These are phyloP conservation scores for Tachysurus fulvidraco DNA, from an alignment of 2,113 vertebrate species.

Conservation along the genomic window DNA sequence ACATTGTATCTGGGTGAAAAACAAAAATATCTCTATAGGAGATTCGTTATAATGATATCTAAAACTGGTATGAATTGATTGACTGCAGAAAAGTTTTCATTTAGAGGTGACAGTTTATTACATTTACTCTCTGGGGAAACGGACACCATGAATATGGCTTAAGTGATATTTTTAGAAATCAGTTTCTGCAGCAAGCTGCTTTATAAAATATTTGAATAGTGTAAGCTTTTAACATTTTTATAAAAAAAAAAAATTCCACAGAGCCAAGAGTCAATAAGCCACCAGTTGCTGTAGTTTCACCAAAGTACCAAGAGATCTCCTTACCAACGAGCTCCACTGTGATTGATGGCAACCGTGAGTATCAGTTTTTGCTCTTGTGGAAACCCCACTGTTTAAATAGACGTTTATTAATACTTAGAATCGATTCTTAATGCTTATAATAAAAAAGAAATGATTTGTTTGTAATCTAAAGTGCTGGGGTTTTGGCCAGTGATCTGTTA, in stretches of 20 bases:
- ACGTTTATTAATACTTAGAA: neutral
- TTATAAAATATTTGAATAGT: neutral
- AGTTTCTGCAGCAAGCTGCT: neutral
- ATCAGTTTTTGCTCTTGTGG: constrained; percentile 25
- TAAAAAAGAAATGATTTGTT: neutral
- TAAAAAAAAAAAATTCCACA: constrained; percentile 62
- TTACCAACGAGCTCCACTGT: constrained; percentile 94
- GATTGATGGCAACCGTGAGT: constrained; percentile 97
- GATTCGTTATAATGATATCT: neutral
- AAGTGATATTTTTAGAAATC: neutral
- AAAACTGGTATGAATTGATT: neutral
- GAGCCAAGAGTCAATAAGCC: constrained; percentile 92
- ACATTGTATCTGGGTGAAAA: neutral
- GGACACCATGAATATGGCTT: neutral
- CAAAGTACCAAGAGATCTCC: constrained; percentile 90
- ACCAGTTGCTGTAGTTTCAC: constrained; percentile 91
- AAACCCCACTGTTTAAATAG: neutral
- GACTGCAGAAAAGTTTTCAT: neutral
- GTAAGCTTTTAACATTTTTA: neutral
- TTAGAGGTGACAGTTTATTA: neutral
- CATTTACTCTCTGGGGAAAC: no score
- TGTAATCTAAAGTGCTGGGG: neutral
- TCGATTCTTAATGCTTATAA: neutral
- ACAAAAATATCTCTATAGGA: neutral
- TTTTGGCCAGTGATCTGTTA: neutral